These are phyloP conservation scores for Numenius arquata DNA, from an alignment of 2,113 vertebrate species.

Conservation along the genomic window DNA sequence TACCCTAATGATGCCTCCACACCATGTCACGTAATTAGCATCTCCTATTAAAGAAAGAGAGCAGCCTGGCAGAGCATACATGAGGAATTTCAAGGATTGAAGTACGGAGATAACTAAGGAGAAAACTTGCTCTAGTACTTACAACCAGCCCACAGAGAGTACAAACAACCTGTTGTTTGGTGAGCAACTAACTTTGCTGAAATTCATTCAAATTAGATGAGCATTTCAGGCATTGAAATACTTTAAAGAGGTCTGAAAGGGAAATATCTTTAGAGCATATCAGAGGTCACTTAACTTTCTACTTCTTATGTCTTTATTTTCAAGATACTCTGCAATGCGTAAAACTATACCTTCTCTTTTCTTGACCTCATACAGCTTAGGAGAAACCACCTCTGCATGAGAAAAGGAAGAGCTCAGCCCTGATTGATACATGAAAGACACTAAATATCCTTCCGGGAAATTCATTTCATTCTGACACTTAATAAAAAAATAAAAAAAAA, in stretches of 20 bases:
- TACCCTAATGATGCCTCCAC: not conserved
- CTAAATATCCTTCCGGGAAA: constrained; percentile 30
- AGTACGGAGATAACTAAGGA: not conserved
- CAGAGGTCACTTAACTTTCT: not conserved
- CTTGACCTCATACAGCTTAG: not conserved
- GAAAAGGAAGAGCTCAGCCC: not conserved
- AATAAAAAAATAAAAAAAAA: not conserved
- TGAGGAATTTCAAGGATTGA: not conserved
- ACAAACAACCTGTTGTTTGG: not conserved
- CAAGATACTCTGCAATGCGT: not conserved
- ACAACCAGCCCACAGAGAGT: not conserved
- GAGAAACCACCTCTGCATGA: not conserved
- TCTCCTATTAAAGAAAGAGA: not conserved
- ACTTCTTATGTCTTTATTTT: not conserved
- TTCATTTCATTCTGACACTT: constrained; percentile 7
- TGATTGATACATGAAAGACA: constrained; percentile 56
- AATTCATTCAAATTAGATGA: not conserved
- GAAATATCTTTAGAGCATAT: not conserved
- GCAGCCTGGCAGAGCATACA: not conserved
- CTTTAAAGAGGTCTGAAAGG: not conserved
- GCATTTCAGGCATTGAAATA: not conserved
- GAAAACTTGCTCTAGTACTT: not conserved
- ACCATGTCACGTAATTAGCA: not conserved
- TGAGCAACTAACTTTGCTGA: not conserved
- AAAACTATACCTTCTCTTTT: not conserved